Evolutionary conservation across 1,140 invertebrate species (phyloP), one percentile per base, ranked within the genome.

Genomic region (Drosophila mauritiana): DNA sequence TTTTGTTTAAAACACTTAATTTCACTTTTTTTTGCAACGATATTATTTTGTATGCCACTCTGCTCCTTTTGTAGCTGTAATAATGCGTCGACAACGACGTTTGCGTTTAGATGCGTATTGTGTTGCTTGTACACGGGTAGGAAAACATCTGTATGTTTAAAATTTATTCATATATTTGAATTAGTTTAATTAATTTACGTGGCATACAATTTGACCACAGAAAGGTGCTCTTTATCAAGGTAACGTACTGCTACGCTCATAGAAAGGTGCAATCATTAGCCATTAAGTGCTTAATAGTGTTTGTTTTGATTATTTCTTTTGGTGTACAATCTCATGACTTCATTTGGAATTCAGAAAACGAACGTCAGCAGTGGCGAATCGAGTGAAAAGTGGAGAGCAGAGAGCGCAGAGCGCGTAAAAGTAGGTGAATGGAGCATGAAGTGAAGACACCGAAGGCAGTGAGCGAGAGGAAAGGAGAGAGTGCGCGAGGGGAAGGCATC

Each of bases 381-480:
- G 57, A 25, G 57, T 56, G 54, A 36, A 62, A 54, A 59, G 58
- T 61, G 73, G 74, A 73, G 73, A 89, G 80, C 61, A 46, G 77
- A 89, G 74, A 89, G 84, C 80, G 54, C 48, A 53, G 68, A 86
- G 70, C 73, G 82, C 88, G 69, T 89, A 89, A 91, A 90, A 79
- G 88, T 91, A 91, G 88, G 88, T 91, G 88, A 91, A 88, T 91
- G 88, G 88, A 91, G 88, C 88, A 90, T 84, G 79, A 85, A 84
- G 74, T 84, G 79, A 85, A 84, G 74, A 76, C 72, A 56, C 67
- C 63, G 57, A 45, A 51, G 55, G 59, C 46, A 48, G 49, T 55
- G 40, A 45, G 39, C 54, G 13, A 49, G 13, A 3, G 45, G 13
- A 49, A 11, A 3, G 45, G 40, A 37, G 56, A 53, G 59, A 40